Evolutionary conservation across 2,797 vertebrate species (phyloP).

Genomic region (Gouania willdenowi): DNA sequence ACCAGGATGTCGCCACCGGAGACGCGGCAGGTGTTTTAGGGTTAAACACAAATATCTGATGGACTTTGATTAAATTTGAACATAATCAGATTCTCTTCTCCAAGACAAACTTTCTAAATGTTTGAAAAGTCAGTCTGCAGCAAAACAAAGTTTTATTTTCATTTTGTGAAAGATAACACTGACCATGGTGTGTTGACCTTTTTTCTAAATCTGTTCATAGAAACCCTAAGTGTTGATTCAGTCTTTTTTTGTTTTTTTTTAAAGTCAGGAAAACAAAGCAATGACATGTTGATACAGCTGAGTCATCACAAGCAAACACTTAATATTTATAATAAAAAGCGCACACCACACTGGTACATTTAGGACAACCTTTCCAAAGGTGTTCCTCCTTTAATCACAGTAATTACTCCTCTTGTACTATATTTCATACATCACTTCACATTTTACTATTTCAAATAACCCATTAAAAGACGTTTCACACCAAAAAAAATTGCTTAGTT

Average conservation of each 20-base stretch:
- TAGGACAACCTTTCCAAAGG: slow-evolving; percentile 11
- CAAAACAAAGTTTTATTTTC: slow-evolving; percentile 62
- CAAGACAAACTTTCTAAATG: too few relatives aligned
- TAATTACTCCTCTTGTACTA: neutral
- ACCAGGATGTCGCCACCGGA: too few relatives aligned
- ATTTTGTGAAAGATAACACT: slow-evolving; percentile 40
- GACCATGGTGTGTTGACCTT: slow-evolving; percentile 12
- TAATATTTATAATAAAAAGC: slow-evolving; percentile 16
- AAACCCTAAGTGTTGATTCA: slow-evolving; percentile 25
- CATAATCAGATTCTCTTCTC: too few relatives aligned
- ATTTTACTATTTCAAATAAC: slow-evolving; percentile 19
- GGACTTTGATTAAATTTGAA: too few relatives aligned
- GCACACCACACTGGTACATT: slow-evolving; percentile 31
- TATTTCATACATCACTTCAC: slow-evolving; percentile 23
- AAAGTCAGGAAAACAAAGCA: slow-evolving; percentile 8
- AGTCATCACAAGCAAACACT: slow-evolving; percentile 30
- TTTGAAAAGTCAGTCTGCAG: slow-evolving; percentile 27
- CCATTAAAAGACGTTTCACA: slow-evolving; percentile 30
- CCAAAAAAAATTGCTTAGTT: too few relatives aligned
- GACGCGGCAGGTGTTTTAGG: too few relatives aligned
- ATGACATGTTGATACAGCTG: slow-evolving; percentile 20
- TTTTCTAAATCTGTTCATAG: slow-evolving; percentile 6
- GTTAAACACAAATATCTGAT: too few relatives aligned
- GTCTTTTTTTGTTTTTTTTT: neutral
- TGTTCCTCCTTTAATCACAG: slow-evolving; percentile 9